Evolutionary conservation across 1,140 invertebrate species (phyloP).

Genomic region (Drosophila busckii): DNA sequence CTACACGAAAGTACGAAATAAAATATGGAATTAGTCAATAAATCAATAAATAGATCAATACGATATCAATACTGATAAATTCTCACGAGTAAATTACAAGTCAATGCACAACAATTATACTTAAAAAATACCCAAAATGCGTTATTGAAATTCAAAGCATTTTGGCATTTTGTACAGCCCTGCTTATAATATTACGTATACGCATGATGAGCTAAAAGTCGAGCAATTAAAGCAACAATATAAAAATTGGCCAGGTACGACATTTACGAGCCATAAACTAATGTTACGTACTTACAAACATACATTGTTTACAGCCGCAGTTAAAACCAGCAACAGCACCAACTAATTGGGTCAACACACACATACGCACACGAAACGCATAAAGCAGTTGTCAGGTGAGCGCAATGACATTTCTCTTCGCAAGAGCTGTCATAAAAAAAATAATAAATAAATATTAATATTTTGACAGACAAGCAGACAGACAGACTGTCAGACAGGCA

Average conservation of each 20-base stretch:
- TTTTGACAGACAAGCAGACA: no score
- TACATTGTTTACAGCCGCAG: constrained; percentile 48
- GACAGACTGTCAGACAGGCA: constrained; percentile 61
- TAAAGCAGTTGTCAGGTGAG: constrained; percentile 58
- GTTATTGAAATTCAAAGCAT: no score
- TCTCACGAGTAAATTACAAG: no score
- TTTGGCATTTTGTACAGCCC: neutral
- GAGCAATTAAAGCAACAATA: constrained; percentile 44
- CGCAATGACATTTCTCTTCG: constrained; percentile 64
- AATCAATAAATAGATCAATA: constrained; percentile 1
- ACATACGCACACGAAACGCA: neutral
- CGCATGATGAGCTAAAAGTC: constrained; percentile 21
- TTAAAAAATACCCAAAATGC: constrained; percentile 1
- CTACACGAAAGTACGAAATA: constrained; percentile 5
- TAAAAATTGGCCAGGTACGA: constrained; percentile 41
- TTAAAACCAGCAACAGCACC: constrained; percentile 16
- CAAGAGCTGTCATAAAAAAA: constrained; percentile 58
- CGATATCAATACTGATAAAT: no score
- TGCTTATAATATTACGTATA: constrained; percentile 38
- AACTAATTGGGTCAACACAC: constrained; percentile 67
- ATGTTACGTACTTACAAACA: no score
- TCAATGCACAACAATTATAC: constrained; percentile 14
- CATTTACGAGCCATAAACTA: constrained; percentile 68
- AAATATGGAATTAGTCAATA: neutral
- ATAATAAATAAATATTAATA: constrained; percentile 56